These are phyloP conservation scores for Helleia helle DNA, from an alignment of 2,888 invertebrate genomes.

Conservation along the genomic window DNA sequence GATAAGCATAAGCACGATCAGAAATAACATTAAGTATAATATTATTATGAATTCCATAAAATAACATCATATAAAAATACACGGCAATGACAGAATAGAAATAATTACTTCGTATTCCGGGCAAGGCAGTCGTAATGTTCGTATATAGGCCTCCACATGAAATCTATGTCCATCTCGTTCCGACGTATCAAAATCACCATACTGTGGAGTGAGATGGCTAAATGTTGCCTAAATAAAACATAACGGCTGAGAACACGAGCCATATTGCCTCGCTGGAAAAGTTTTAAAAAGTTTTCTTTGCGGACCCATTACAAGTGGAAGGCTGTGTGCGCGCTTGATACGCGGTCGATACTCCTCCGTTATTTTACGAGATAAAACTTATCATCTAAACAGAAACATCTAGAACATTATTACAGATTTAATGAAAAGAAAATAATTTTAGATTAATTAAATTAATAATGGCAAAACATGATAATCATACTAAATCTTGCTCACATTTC, in stretches of 20 bases:
- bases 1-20: too few species aligned
- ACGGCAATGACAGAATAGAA: conserved; percentile 72
- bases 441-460: too few species aligned
- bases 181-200: conserved; percentile 25
- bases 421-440: too few species aligned
- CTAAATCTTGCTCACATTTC: too few species aligned
- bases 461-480: too few species aligned
- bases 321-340: conserved; percentile 55
- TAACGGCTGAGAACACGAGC: conserved; percentile 72
- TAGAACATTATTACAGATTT: not conserved
- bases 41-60: conserved; percentile 29
- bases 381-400: conserved; percentile 12
- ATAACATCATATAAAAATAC: conserved; percentile 64
- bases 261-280: conserved; percentile 75
- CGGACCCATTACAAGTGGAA: conserved; percentile 72
- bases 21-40: too few species aligned
- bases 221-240: conserved; percentile 70
- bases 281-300: conserved; percentile 76
- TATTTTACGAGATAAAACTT: conserved; percentile 22
- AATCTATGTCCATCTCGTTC: conserved; percentile 45
- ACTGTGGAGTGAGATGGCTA: conserved; percentile 44
- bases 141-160: conserved; percentile 28
- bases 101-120: conserved; percentile 74
- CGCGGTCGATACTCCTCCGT: conserved; percentile 50
- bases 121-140: conserved; percentile 55